These are phyloP conservation scores for Menura novaehollandiae DNA, from an alignment of 2,113 vertebrate species.

Conservation along the genomic window DNA sequence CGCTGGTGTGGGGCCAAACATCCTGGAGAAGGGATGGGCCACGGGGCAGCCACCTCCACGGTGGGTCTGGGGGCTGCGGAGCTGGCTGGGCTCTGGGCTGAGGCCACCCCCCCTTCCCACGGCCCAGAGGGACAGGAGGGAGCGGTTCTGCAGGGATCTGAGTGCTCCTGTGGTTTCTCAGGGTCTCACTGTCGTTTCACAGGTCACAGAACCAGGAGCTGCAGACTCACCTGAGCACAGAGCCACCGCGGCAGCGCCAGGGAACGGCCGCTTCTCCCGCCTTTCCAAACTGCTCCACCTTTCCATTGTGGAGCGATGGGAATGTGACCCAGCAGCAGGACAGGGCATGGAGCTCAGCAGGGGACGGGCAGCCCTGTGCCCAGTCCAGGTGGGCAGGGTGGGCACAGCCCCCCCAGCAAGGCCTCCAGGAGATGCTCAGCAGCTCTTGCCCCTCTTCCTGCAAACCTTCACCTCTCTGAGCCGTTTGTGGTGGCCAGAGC, in stretches of 20 bases:
- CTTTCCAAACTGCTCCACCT: not conserved
- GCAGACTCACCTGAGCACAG: not conserved
- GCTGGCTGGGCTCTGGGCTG: not conserved
- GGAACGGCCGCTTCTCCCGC: not conserved
- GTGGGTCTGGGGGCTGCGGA: not conserved
- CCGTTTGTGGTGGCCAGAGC: not conserved
- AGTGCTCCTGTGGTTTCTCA: too few relatives aligned
- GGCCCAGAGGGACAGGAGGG: not conserved
- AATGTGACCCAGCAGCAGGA: not conserved
- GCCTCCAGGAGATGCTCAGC: not conserved
- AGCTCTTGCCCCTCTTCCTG: not conserved
- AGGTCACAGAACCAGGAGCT: too few relatives aligned
- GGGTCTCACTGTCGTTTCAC: not conserved
- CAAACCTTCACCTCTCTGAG: not conserved
- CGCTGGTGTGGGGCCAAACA: rapidly evolving
- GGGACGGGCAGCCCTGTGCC: not conserved
- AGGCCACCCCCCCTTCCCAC: not conserved
- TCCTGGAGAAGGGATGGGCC: too few relatives aligned
- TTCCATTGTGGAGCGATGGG: rapidly evolving
- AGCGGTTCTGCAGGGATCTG: rapidly evolving
- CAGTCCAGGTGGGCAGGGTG: not conserved
- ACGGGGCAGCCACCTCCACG: rapidly evolving
- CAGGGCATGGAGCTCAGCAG: not conserved
- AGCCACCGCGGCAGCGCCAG: not conserved
- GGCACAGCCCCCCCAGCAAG: not conserved